These are phyloP conservation scores for Hyles vespertilio DNA, from an alignment of 1,140 invertebrate genomes.

Conservation along the genomic window DNA sequence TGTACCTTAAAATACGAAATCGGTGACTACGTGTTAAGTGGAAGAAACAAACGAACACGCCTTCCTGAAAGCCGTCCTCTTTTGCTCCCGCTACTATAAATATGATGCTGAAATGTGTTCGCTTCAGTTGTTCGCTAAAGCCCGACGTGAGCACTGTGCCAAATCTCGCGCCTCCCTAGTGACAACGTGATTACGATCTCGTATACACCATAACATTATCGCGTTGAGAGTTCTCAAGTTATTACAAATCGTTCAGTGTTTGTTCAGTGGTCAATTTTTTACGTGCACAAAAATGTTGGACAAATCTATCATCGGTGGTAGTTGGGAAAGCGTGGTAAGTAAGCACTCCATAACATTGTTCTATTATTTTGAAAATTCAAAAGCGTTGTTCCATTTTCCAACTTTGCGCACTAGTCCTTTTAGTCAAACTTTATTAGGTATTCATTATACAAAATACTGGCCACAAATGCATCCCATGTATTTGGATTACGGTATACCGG, in stretches of 20 bases:
- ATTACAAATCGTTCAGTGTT: constrained; percentile 17
- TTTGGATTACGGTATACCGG: constrained; percentile 31
- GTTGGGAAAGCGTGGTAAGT: constrained; percentile 72
- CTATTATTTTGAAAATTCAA: no score
- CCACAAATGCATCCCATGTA: constrained; percentile 2
- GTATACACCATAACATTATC: constrained; percentile 32
- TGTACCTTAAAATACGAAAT: constrained; percentile 46
- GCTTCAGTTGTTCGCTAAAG: constrained; percentile 66
- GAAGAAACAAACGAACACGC: constrained; percentile 47
- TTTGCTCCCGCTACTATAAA: constrained; percentile 53
- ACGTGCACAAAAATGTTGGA: constrained; percentile 57
- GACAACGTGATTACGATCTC: constrained; percentile 50
- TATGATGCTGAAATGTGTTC: constrained; percentile 47
- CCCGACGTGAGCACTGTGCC: constrained; percentile 49
- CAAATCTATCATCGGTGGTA: constrained; percentile 60
- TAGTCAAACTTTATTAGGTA: neutral
- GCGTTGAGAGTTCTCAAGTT: constrained; percentile 37
- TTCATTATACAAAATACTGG: neutral
- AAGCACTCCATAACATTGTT: neutral
- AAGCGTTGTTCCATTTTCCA: no score
- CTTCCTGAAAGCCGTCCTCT: constrained; percentile 63
- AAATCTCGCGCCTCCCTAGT: constrained; percentile 38
- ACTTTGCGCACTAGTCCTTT: no score
- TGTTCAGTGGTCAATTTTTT: constrained; percentile 25
- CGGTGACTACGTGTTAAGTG: constrained; percentile 58